Conservation (phyloP, 2,113 vertebrate genomes). For the Alaudala cheleensis region DNA sequence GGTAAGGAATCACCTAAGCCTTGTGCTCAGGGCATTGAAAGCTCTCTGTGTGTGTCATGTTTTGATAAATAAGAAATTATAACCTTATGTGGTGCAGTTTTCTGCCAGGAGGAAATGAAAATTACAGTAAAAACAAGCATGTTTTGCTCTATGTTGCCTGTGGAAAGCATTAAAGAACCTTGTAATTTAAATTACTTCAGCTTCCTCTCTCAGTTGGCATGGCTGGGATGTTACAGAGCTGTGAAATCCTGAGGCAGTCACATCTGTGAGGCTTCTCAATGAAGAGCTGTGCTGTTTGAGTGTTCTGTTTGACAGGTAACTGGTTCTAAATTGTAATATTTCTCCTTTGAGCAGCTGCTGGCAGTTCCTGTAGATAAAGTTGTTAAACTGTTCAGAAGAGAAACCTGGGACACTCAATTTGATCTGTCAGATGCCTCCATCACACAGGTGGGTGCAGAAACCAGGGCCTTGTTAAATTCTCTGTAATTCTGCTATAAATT, state of each 20-base stretch:
- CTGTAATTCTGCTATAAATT: not conserved
- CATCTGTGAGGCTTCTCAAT: not conserved
- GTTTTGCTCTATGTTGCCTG: not conserved
- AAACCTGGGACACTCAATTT: constrained; percentile 80
- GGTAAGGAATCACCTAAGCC: not conserved
- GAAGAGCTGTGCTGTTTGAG: not conserved
- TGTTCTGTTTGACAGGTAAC: not conserved
- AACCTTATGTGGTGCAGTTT: not conserved
- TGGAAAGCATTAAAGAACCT: not conserved
- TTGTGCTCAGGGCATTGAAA: not conserved
- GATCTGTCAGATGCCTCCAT: constrained; percentile 82
- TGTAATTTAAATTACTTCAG: not conserved
- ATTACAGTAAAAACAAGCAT: not conserved
- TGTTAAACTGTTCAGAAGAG: constrained; percentile 87
- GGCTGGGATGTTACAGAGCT: not conserved
- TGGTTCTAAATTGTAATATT: not conserved
- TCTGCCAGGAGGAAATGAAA: constrained; percentile 18
- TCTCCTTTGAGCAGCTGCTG: constrained; percentile 77
- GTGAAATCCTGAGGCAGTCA: not conserved
- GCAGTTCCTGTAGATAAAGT: constrained; percentile 89
- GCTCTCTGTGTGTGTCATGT: not conserved
- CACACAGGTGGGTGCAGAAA: constrained; percentile 77
- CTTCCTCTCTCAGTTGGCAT: not conserved
- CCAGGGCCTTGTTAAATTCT: not conserved
- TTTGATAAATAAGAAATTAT: not conserved